Evolutionary conservation across 1,140 invertebrate genomes (phyloP).

Genomic region (Nasonia vitripennis): DNA sequence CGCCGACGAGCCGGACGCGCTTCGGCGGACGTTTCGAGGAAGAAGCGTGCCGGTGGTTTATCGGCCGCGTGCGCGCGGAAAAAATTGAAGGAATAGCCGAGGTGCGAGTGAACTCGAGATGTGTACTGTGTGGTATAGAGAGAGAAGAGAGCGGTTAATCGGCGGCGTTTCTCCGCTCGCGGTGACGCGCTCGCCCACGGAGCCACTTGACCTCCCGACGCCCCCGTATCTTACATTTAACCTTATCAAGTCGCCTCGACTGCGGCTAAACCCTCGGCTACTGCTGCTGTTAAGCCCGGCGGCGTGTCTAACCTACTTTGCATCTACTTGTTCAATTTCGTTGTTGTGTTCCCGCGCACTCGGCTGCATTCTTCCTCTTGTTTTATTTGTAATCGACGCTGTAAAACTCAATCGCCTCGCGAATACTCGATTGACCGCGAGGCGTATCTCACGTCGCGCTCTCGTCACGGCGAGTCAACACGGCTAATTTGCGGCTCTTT

Average conservation of each 20-base stretch:
- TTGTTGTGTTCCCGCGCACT: neutral
- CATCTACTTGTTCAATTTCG: neutral
- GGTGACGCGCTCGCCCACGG: constrained; percentile 69
- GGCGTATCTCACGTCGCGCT: too few relatives aligned
- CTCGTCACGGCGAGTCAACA: too few relatives aligned
- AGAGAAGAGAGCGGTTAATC: constrained; percentile 62
- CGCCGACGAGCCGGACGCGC: neutral
- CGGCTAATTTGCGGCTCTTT: too few relatives aligned
- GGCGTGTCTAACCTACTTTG: constrained; percentile 24
- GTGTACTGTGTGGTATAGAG: neutral
- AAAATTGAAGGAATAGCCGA: too few relatives aligned
- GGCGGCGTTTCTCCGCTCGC: constrained; percentile 60
- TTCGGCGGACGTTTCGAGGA: neutral
- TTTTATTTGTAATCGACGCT: too few relatives aligned
- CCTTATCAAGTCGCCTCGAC: constrained; percentile 73
- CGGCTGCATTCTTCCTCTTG: too few relatives aligned
- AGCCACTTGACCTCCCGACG: constrained; percentile 73
- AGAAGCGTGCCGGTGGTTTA: neutral
- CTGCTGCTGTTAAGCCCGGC: too few relatives aligned
- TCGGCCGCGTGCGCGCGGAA: neutral
- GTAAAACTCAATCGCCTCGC: too few relatives aligned
- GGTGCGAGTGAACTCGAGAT: neutral
- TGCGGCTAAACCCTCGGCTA: constrained; percentile 65
- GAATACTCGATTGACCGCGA: too few relatives aligned
- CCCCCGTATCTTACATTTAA: constrained; percentile 73